Evolutionary conservation across 1,140 invertebrate genomes (phyloP), one percentile per base, ranked within the genome.

Genomic region (Thaumetopoea pityocampa): DNA sequence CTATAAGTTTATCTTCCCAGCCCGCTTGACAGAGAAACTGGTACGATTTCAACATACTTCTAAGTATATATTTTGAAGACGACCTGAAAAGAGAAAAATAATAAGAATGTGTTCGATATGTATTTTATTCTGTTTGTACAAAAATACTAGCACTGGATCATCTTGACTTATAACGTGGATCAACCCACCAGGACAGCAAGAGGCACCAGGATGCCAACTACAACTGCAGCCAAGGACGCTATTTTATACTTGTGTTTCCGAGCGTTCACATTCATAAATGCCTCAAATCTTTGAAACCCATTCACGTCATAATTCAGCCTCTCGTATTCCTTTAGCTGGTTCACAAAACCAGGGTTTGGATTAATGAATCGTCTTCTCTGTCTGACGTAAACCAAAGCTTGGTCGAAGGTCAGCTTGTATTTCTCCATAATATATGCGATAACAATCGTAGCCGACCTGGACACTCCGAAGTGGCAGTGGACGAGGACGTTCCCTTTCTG

Each of bases 261-360:
- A 0, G 71, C 76, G 27, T 80, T 72, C 10, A 81, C 72, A 23
- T 68, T 68, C 65, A 78, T 55, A 17, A 55, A 81, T 0, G 79
- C 77, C 36, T 73, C 70, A 2, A 79, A 65, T 11, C 68, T 55
- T 2, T 73, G 57, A 9, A 72, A 51, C 3, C 65, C 59, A 3
- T 50, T 66, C 4, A 84, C 77, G 18, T 78, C 68, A 36, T 80
- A 84, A 15, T 74, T 72, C 29, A 72, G 14, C 17, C 53, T 49
- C 7, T 80, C 43, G 41, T 78, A 84, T 65, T 98, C 95, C 19
- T 95, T 85, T 54, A 99, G 87, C 81, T 98, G 97, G 5, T 93
- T 95, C 92, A 99, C 96, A 84, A 99, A 99, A 72, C 98, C 98
- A 27, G 99, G 90, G 84, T 99, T 98, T 0, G 96, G 96, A 28